Percentiles rank a stretch among this genome's conserved stretches.
Evolutionary conservation across 2,113 vertebrate genomes (phyloP).

Genomic region (Coryphaenoides rupestris): DNA sequence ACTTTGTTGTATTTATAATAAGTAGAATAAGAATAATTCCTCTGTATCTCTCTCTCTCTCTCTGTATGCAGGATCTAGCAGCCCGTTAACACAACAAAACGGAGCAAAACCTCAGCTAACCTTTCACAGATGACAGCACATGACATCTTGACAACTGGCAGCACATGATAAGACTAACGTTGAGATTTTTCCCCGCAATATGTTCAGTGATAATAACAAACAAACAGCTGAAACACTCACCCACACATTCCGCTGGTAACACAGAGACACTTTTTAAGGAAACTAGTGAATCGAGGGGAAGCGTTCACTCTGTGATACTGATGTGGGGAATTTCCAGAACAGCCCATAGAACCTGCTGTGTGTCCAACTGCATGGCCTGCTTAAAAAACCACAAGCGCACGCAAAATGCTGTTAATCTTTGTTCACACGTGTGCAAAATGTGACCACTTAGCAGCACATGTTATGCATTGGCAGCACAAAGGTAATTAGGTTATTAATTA

Average conservation of each 20-base stretch:
- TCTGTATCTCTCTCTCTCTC: background rate
- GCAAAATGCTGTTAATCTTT: constrained; percentile 1
- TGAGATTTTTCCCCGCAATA: constrained; percentile 22
- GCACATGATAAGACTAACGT: background rate
- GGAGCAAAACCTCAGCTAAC: background rate
- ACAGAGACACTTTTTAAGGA: constrained; percentile 71
- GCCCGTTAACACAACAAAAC: background rate
- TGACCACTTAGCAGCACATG: too few relatives aligned
- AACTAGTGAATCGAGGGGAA: constrained; percentile 68
- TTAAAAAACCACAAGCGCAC: constrained; percentile 20
- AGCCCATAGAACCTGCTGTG: constrained; percentile 63
- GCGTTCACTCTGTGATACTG: constrained; percentile 61
- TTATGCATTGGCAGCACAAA: too few relatives aligned
- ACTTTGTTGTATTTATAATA: background rate
- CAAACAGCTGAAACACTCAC: constrained; percentile 57
- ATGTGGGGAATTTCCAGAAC: constrained; percentile 76
- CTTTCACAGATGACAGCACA: background rate
- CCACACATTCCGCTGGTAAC: constrained; percentile 63
- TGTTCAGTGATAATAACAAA: constrained; percentile 52
- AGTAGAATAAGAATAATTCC: background rate
- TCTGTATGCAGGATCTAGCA: background rate
- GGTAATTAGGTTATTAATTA: too few relatives aligned
- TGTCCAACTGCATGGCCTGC: constrained; percentile 49
- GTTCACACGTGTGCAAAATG: background rate
- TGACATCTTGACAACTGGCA: background rate